A percentile compares a stretch with the other conserved stretches of the same genome.
Evolutionary conservation across 2,888 invertebrate species (phyloP).

Genomic region (Nemotelus nigrinus): DNA sequence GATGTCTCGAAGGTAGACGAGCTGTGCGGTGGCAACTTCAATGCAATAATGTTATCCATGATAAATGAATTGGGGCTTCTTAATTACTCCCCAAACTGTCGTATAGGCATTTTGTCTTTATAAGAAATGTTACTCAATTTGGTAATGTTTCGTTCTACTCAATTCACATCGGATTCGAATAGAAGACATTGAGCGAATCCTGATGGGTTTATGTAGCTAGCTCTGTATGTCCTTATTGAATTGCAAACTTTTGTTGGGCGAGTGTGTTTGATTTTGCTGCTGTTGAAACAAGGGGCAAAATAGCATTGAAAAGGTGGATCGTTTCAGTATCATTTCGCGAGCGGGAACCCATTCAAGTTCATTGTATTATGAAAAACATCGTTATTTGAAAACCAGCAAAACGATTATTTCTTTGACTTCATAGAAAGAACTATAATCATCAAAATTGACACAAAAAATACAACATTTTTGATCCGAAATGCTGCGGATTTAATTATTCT

Average conservation of each 20-base stretch:
- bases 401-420: too few species aligned
- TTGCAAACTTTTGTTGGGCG: background rate
- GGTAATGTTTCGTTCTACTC: slow-evolving; percentile 51
- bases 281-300: too few species aligned
- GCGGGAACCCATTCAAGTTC: too few species aligned
- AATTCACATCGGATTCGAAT: slow-evolving; percentile 29
- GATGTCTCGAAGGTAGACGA: slow-evolving; percentile 36
- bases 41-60: slow-evolving; percentile 57
- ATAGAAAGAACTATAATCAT: too few species aligned
- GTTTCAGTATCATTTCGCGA: too few species aligned
- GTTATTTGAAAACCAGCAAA: too few species aligned
- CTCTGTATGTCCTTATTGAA: background rate
- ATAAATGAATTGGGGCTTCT: slow-evolving; percentile 62
- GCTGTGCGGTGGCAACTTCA: slow-evolving; percentile 40
- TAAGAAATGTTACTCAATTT: slow-evolving; percentile 58
- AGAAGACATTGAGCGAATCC: slow-evolving; percentile 15
- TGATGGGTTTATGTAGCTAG: background rate
- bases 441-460: too few species aligned
- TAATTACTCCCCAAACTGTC: slow-evolving; percentile 63
- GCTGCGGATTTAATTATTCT: too few species aligned
- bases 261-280: too few species aligned
- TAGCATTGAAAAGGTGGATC: too few species aligned
- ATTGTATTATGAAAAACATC: too few species aligned
- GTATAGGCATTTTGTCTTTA: slow-evolving; percentile 58
- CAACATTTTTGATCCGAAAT: too few species aligned